Percentiles rank a stretch among this genome's conserved stretches.
phyloP scores from a whole-genome alignment of 2,888 invertebrate species.

The Lochmaea capreae region DNA sequence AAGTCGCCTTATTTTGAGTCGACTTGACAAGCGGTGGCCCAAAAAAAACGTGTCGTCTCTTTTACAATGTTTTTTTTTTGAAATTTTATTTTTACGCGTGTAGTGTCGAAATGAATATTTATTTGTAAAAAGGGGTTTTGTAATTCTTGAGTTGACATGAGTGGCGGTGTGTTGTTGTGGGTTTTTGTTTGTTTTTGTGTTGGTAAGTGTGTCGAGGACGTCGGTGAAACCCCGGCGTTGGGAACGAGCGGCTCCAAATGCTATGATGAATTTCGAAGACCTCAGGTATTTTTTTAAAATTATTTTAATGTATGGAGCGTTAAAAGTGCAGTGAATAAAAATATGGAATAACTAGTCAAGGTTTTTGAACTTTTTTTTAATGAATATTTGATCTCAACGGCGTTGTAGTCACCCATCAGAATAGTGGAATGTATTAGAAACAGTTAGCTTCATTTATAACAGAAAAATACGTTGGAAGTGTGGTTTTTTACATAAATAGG shows the following conservation, averaged over 20 bases:
- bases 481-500: too few species aligned
- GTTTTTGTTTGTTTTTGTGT: slow-evolving; percentile 28
- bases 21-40: slow-evolving; percentile 30
- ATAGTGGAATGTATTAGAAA: too few species aligned
- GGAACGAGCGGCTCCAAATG: slow-evolving; percentile 64
- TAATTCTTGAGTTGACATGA: slow-evolving; percentile 17
- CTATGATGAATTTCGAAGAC: slow-evolving; percentile 69
- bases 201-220: slow-evolving; percentile 39
- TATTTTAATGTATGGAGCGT: neutral
- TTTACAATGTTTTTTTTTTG: slow-evolving; percentile 18
- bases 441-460: too few species aligned
- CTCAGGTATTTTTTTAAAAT: slow-evolving; percentile 64
- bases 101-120: slow-evolving; percentile 11
- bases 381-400: too few species aligned
- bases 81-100: neutral
- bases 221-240: slow-evolving; percentile 59
- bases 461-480: too few species aligned
- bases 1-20: slow-evolving; percentile 30
- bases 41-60: slow-evolving; percentile 23
- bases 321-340: neutral
- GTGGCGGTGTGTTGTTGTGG: slow-evolving; percentile 10
- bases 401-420: too few species aligned
- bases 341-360: too few species aligned
- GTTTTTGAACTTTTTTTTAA: too few species aligned
- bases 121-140: slow-evolving; percentile 7